Percentiles rank a stretch among this genome's conserved stretches.
phyloP scores from a whole-genome alignment of 1,140 invertebrate genomes.

The Phymorhynchus buccinoides region DNA sequence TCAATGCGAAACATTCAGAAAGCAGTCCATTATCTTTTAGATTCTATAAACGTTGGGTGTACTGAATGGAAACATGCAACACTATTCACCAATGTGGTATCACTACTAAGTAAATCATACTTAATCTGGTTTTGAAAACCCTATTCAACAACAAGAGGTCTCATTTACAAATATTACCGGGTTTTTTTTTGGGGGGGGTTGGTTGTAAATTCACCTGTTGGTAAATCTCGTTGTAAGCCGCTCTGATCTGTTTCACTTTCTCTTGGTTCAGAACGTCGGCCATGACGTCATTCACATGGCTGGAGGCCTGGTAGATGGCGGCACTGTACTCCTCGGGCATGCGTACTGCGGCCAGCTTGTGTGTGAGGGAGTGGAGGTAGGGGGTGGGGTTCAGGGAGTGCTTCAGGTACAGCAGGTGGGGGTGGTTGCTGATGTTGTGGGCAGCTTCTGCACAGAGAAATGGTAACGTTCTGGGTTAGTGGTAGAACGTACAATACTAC shows the following conservation, averaged over 20 bases:
- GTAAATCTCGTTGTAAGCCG: slow-evolving; percentile 34
- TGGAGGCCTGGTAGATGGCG: slow-evolving; percentile 48
- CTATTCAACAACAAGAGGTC: too few species aligned
- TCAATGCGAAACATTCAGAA: too few species aligned
- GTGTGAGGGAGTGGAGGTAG: background rate
- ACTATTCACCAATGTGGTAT: too few species aligned
- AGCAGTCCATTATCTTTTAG: too few species aligned
- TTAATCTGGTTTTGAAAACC: too few species aligned
- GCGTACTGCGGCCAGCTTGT: background rate
- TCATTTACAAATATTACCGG: too few species aligned
- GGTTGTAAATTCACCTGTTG: slow-evolving; percentile 41
- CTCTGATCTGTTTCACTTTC: slow-evolving; percentile 32
- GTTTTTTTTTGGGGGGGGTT: too few species aligned
- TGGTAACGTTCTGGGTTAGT: too few species aligned
- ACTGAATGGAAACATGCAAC: too few species aligned
- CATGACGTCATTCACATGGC: slow-evolving; percentile 44
- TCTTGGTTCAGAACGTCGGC: slow-evolving; percentile 34
- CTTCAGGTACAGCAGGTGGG: background rate
- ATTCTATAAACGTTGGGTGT: too few species aligned
- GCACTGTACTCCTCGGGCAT: slow-evolving; percentile 49
- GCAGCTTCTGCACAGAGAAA: background rate
- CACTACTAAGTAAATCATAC: too few species aligned
- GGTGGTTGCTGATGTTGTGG: background rate
- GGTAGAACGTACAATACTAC: too few species aligned
- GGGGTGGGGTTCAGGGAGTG: background rate